These are phyloP conservation scores for Brevimyrus niger DNA, from an alignment of 2,113 vertebrate genomes.

Conservation along the genomic window DNA sequence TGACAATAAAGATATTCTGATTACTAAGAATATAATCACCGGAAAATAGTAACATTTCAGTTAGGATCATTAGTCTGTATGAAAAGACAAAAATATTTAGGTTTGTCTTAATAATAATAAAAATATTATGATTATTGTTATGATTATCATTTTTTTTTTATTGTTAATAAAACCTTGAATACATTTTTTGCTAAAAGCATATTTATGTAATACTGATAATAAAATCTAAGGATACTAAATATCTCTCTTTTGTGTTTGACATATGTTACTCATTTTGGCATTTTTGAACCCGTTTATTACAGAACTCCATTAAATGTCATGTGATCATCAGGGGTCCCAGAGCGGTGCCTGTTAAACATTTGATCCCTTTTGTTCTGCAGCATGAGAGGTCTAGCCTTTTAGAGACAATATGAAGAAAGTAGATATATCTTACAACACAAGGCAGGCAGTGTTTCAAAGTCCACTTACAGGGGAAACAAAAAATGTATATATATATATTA, in stretches of 20 bases:
- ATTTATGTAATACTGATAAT: background rate
- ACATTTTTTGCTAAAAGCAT: no score
- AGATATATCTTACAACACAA: constrained; percentile 49
- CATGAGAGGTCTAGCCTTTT: constrained; percentile 36
- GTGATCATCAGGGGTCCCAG: constrained; percentile 47
- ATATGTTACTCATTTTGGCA: constrained; percentile 17
- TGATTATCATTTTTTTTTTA: background rate
- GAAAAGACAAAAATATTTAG: background rate
- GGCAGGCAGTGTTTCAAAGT: constrained; percentile 20
- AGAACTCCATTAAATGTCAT: constrained; percentile 38
- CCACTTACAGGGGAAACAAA: constrained; percentile 1
- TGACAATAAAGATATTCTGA: background rate
- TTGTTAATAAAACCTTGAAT: no score
- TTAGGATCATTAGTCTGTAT: background rate
- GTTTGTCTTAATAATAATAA: background rate
- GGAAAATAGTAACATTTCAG: background rate
- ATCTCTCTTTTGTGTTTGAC: background rate
- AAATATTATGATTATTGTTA: background rate
- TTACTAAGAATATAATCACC: background rate
- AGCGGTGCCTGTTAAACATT: constrained; percentile 52
- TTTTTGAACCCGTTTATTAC: constrained; percentile 43
- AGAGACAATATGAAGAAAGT: constrained; percentile 52
- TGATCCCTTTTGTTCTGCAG: constrained; percentile 53
- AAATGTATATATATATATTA: constrained; percentile 14
- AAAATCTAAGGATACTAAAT: background rate